phyloP scores from a whole-genome alignment of 2,888 invertebrate species.

The Ophraella communa region DNA sequence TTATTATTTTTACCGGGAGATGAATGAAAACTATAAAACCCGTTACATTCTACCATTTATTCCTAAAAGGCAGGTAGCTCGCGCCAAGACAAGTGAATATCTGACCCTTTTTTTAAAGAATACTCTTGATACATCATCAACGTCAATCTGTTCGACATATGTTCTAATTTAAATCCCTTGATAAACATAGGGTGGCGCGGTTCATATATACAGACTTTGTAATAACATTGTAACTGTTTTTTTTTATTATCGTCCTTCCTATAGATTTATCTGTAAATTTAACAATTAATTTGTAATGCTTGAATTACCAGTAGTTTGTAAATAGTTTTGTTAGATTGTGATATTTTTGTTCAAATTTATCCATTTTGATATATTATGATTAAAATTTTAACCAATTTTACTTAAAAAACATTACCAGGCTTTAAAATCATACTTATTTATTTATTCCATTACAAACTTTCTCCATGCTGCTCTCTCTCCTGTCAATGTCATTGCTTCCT shows the following conservation, averaged over 20 bases:
- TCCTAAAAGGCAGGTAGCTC: conserved; percentile 50
- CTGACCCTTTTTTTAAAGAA: conserved; percentile 28
- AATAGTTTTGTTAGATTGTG: too few species aligned
- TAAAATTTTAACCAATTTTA: too few species aligned
- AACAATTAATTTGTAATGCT: too few species aligned
- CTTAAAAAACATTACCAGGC: too few species aligned
- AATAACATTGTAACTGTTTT: conserved; percentile 30
- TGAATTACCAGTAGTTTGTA: too few species aligned
- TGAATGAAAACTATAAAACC: conserved; percentile 52
- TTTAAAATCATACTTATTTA: too few species aligned
- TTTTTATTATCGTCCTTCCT: neutral
- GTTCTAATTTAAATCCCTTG: conserved; percentile 41
- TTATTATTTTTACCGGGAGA: conserved; percentile 47
- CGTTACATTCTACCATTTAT: conserved; percentile 52
- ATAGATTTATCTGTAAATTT: too few species aligned
- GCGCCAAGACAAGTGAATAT: conserved; percentile 41
- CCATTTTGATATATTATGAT: too few species aligned
- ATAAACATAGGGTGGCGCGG: conserved; percentile 34
- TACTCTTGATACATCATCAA: conserved; percentile 32
- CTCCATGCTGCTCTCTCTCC: too few species aligned
- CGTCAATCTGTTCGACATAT: conserved; percentile 47
- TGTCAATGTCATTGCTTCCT: too few species aligned
- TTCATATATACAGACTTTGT: conserved; percentile 21
- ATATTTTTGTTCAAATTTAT: too few species aligned
- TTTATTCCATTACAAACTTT: too few species aligned